Base-by-base conservation (phyloP, 2,888 invertebrate species). In the Mimumesa dahlbomi region DNA sequence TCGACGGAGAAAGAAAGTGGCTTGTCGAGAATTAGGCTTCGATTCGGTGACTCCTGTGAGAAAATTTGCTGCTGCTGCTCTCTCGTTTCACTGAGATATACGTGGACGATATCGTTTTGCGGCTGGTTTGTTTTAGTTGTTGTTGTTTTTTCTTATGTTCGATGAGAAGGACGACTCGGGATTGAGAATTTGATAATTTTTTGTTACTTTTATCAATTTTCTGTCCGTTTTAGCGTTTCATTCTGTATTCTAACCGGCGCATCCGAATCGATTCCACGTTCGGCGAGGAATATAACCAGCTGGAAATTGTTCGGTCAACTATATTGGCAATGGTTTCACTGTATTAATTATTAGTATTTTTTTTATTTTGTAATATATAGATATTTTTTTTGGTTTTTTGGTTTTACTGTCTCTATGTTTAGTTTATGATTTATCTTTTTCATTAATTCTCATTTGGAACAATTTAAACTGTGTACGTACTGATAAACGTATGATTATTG, bases 1-100 rank as follows among this genome's bases (percentile, higher is more conserved):
- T 66, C 65, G 73, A 70, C 69, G 77, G 59, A 63, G 77, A 68
- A 71, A 71, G 62, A 77, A 73, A 77, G 57, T 66, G 22, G 11
- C 22, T 21, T 21, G 22, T 45, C 52, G 52, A 40, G 53, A 57
- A 49, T 59, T n/a, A 34, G 45, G 56, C 56, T 45, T 46, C 45
- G 54, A 52, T n/a, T 7, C n/a, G 34, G n/a, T 34, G 3, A n/a
- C 9, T 9, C 29, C 29, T 11, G 11, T 9, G 9, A n/a, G 34
- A 34, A 1, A 7, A 34, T 34, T 3, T 4, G n/a, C 13, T 29
- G 14, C n/a, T 49, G 11, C 34, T n/a, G n/a, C n/a, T n/a, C n/a
- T 46, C 29, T 38, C 9, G 4, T 2, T 16, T 40, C 16, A n/a
- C n/a, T 25, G 40, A 40, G 16, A 18, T 40, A 40, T 40, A 1